These are phyloP conservation scores for Anisognathus igniventris DNA, from an alignment of 2,797 vertebrate genomes.

Conservation along the genomic window DNA sequence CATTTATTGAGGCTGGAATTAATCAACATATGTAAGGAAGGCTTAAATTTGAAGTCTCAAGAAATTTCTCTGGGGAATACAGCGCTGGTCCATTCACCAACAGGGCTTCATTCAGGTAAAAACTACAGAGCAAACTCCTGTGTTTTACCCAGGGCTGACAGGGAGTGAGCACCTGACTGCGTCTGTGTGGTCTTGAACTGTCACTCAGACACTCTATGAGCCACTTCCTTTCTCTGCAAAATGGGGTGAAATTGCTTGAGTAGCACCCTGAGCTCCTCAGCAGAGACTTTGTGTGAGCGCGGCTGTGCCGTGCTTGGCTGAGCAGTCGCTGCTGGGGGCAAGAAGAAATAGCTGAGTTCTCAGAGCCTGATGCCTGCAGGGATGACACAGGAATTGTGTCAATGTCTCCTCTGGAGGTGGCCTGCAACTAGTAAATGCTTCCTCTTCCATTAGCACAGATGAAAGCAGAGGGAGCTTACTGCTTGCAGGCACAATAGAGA, in stretches of 20 bases:
- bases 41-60: not conserved
- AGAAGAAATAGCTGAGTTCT: not conserved
- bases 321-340: fast-evolving
- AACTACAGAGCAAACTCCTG: not conserved
- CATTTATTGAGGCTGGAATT: not conserved
- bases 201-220: not conserved
- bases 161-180: not conserved
- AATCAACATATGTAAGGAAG: not conserved
- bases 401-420: not conserved
- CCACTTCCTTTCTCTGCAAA: not conserved
- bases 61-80: not conserved
- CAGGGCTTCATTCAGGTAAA: not conserved
- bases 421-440: not conserved
- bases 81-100: not conserved
- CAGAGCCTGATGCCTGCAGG: not conserved
- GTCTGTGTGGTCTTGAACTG: not conserved
- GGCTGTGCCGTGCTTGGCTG: not conserved
- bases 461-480: not conserved
- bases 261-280: not conserved
- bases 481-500: not conserved
- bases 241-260: not conserved
- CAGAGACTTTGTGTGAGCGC: not conserved
- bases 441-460: not conserved
- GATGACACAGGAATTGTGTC: not conserved
- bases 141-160: not conserved